phyloP scores from a whole-genome alignment of 2,888 invertebrate species.

The Tineola bisselliella region DNA sequence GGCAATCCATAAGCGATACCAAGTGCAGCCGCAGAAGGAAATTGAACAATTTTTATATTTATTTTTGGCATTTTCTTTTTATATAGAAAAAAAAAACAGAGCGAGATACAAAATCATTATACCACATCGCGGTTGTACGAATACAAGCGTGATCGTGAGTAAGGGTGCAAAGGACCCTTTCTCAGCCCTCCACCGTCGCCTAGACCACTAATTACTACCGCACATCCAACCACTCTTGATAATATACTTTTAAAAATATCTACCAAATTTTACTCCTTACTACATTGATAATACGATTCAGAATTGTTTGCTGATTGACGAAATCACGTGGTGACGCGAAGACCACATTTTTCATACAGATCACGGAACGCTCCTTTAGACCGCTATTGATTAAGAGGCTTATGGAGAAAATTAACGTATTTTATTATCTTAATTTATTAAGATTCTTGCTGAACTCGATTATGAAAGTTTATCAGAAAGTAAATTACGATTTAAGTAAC shows the following conservation, averaged over 20 bases:
- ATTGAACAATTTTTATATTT: too few species aligned
- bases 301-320: background rate
- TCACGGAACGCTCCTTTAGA: conserved; percentile 45
- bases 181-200: conserved; percentile 14
- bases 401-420: conserved; percentile 31
- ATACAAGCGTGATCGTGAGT: background rate
- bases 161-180: conserved; percentile 6
- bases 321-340: background rate
- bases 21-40: too few species aligned
- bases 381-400: conserved; percentile 44
- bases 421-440: background rate
- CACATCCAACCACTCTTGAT: background rate
- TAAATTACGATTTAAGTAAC: background rate
- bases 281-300: background rate
- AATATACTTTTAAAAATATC: background rate
- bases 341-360: conserved; percentile 50
- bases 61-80: too few species aligned
- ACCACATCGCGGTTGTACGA: background rate
- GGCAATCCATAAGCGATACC: too few species aligned
- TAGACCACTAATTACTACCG: conserved; percentile 48
- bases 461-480: background rate
- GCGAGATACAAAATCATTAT: background rate
- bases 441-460: background rate
- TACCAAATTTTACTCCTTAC: background rate
- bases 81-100: background rate